Evolutionary conservation across 2,888 invertebrate species (phyloP).

Genomic region (Poecilus cupreus): DNA sequence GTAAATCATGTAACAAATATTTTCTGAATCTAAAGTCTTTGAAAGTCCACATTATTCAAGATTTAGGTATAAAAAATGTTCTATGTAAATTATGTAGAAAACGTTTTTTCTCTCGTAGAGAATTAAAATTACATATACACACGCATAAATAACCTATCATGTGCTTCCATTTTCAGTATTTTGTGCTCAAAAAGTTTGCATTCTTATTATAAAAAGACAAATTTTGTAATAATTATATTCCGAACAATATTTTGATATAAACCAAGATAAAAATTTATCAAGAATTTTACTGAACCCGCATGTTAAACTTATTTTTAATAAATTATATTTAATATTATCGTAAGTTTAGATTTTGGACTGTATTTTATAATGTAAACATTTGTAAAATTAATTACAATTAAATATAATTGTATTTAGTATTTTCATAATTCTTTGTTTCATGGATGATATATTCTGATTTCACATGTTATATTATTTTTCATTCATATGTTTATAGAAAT

Average conservation of each 20-base stretch:
- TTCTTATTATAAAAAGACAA: neutral
- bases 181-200: too few species aligned
- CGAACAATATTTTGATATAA: too few species aligned
- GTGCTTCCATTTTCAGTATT: too few species aligned
- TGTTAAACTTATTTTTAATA: neutral
- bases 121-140: neutral
- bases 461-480: too few species aligned
- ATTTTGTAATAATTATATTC: too few species aligned
- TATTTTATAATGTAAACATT: neutral
- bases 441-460: too few species aligned
- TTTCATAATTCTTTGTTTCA: too few species aligned
- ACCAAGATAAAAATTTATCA: neutral
- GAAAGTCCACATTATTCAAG: neutral
- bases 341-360: neutral
- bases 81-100: neutral
- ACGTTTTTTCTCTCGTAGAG: neutral
- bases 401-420: neutral
- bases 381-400: neutral
- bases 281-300: neutral
- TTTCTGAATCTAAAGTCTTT: neutral
- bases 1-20: constrained; percentile 8
- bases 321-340: neutral
- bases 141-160: neutral
- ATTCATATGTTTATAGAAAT: too few species aligned
- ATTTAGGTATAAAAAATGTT: constrained; percentile 6